phyloP scores from a whole-genome alignment of 2,113 vertebrate species.

The Brachyhypopomus gauderio region DNA sequence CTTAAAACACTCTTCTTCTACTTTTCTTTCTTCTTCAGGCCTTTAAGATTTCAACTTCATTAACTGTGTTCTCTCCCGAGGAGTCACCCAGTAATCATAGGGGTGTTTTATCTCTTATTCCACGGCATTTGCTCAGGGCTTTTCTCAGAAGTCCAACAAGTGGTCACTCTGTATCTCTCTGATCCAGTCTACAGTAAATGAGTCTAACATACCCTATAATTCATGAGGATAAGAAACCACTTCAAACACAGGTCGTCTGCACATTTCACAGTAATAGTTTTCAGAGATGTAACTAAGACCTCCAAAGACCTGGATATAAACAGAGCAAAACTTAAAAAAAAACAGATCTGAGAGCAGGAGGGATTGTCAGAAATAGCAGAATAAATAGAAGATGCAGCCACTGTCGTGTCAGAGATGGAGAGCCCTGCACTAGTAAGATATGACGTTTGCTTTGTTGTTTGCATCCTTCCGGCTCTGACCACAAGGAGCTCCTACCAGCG shows the following conservation, averaged over 20 bases:
- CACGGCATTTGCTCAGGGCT: slow-evolving; percentile 34
- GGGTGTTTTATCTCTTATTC: slow-evolving; percentile 42
- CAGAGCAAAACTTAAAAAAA: background rate
- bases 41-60: slow-evolving; percentile 46
- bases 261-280: slow-evolving; percentile 11
- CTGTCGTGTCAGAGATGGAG: too few relatives aligned
- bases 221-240: slow-evolving; percentile 46
- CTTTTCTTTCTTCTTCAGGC: background rate
- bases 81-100: slow-evolving; percentile 35
- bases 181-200: slow-evolving; percentile 49
- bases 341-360: background rate
- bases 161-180: slow-evolving; percentile 42
- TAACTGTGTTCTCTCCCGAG: slow-evolving; percentile 35
- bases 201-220: slow-evolving; percentile 46
- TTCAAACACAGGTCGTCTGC: slow-evolving; percentile 33
- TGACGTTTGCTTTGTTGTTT: too few relatives aligned
- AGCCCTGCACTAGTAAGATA: too few relatives aligned
- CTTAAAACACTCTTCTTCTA: background rate
- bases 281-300: slow-evolving; percentile 2
- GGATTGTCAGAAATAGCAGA: background rate
- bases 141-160: slow-evolving; percentile 43
- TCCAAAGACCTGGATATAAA: background rate
- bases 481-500: too few relatives aligned
- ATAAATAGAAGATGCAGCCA: background rate
- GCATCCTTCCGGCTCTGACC: too few relatives aligned